These are phyloP conservation scores for Cataglyphis altisquamis DNA, from an alignment of 2,888 invertebrate species.

Conservation along the genomic window DNA sequence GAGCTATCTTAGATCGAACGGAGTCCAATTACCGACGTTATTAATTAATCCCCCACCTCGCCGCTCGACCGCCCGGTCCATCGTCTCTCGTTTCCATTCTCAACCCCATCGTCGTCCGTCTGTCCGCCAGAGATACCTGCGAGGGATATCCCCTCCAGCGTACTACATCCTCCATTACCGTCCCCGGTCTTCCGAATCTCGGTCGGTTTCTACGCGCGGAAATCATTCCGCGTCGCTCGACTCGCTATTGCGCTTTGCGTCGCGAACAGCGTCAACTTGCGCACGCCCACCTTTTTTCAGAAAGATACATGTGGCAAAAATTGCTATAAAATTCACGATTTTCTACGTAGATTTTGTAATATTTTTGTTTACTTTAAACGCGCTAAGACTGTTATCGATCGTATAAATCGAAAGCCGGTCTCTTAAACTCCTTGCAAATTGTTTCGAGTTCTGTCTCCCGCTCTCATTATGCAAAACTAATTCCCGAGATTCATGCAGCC, in stretches of 20 bases:
- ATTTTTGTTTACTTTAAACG: neutral
- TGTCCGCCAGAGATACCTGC: conserved; percentile 76
- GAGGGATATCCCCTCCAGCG: conserved; percentile 72
- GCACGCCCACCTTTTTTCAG: neutral
- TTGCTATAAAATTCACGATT: neutral
- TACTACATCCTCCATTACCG: conserved; percentile 70
- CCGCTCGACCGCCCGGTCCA: conserved; percentile 69
- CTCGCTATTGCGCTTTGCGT: conserved; percentile 40
- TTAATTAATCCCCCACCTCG: conserved; percentile 82
- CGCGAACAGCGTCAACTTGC: conserved; percentile 22
- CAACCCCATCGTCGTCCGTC: conserved; percentile 77
- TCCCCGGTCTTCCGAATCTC: conserved; percentile 68
- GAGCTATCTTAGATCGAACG: conserved; percentile 84
- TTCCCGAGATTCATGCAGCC: conserved; percentile 5
- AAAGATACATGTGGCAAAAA: neutral
- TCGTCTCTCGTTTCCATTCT: conserved; percentile 78
- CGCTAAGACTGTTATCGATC: neutral
- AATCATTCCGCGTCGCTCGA: conserved; percentile 47
- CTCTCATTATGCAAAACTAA: conserved; percentile 12
- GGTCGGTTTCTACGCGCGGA: conserved; percentile 71
- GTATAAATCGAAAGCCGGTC: neutral
- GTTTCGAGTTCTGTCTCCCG: neutral
- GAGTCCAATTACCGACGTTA: conserved; percentile 84
- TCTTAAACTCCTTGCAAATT: neutral
- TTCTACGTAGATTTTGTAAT: neutral